Percentiles rank a stretch among this genome's conserved stretches.
These are phyloP conservation scores for Archilochus colubris DNA, from an alignment of 2,113 vertebrate species.

Conservation along the genomic window DNA sequence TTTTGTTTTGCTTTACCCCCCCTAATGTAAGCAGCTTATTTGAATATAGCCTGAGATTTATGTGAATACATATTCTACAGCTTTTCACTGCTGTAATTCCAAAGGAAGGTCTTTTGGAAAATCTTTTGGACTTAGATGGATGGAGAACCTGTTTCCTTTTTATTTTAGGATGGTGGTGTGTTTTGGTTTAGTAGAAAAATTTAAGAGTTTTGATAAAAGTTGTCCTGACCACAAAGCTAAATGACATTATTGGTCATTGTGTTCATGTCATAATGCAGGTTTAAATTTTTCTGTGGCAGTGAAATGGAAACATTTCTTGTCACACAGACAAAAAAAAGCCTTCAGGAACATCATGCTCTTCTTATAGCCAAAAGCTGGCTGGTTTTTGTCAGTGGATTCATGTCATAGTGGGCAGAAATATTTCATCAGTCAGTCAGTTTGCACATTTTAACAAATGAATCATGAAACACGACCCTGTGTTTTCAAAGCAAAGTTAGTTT, in stretches of 20 bases:
- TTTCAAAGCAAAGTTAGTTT: background rate
- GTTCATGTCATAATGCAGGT: background rate
- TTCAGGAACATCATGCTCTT: background rate
- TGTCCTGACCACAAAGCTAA: background rate
- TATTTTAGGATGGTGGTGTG: background rate
- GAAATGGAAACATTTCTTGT: background rate
- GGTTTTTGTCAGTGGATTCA: background rate
- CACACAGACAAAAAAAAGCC: background rate
- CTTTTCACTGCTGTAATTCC: background rate
- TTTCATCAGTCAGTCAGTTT: background rate
- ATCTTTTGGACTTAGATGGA: background rate
- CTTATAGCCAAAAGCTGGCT: background rate
- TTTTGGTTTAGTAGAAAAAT: background rate
- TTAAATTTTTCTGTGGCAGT: rapidly evolving
- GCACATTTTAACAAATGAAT: background rate
- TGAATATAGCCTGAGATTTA: background rate
- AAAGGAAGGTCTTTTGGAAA: background rate
- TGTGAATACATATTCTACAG: background rate
- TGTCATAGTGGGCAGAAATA: background rate
- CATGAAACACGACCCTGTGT: background rate
- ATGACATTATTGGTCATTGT: background rate
- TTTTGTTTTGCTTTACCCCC: background rate
- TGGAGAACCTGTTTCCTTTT: background rate
- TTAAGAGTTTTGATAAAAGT: background rate
- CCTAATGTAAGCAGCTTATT: background rate